phyloP scores from a whole-genome alignment of 2,113 vertebrate genomes.

The Hippocampus guttulatus region DNA sequence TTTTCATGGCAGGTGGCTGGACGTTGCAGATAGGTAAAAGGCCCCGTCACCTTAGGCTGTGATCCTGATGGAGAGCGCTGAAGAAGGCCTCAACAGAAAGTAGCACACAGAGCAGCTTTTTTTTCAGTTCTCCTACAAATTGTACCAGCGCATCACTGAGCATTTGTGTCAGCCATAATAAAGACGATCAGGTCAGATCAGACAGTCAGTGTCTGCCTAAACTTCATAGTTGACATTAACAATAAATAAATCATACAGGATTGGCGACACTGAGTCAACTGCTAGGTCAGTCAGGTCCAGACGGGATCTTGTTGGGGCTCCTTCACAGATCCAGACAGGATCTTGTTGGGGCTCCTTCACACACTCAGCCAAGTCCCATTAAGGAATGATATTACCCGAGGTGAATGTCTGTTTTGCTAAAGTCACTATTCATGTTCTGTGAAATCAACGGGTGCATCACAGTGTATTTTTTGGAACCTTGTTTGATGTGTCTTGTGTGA shows the following conservation, averaged over 20 bases:
- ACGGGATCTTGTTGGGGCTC: neutral
- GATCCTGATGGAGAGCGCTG: conserved; percentile 66
- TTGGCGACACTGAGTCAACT: neutral
- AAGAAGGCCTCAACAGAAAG: conserved; percentile 48
- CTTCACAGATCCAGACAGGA: neutral
- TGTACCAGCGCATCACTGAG: neutral
- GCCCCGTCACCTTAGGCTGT: conserved; percentile 71
- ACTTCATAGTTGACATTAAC: neutral
- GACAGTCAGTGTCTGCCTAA: conserved; percentile 13
- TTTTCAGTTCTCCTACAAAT: conserved; percentile 14
- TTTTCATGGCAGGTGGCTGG: conserved; percentile 76
- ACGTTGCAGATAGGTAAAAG: conserved; percentile 73
- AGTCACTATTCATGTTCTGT: neutral
- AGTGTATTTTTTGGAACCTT: neutral
- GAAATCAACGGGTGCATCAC: neutral
- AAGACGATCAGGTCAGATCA: conserved; percentile 9
- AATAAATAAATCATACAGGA: neutral
- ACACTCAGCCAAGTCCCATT: neutral
- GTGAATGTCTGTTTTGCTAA: neutral
- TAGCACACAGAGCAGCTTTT: conserved; percentile 28
- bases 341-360: neutral
- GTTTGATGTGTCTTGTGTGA: neutral
- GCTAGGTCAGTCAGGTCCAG: neutral
- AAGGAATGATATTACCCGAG: neutral
- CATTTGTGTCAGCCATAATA: conserved; percentile 7